Percentiles rank a stretch among this genome's conserved stretches.
phyloP scores from a whole-genome alignment of 1,140 invertebrate genomes.

The Heliconius eleuchia region DNA sequence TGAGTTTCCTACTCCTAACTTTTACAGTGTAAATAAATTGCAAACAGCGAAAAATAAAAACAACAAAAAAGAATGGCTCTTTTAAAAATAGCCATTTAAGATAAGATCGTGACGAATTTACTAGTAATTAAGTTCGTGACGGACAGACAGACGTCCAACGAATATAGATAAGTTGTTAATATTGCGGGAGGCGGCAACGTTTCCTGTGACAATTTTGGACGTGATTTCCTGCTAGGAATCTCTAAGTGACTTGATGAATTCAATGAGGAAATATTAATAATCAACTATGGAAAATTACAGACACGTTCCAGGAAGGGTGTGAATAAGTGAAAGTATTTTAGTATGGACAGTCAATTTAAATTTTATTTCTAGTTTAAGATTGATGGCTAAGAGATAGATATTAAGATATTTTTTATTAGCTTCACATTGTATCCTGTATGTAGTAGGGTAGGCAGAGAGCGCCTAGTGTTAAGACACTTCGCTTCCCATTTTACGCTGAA shows the following conservation, averaged over 20 bases:
- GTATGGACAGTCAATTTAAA: not conserved
- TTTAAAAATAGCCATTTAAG: not conserved
- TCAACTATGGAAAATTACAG: not conserved
- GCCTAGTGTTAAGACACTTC: too few relatives aligned
- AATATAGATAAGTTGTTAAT: slow-evolving; percentile 63
- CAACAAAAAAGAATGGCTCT: not conserved
- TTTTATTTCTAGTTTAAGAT: not conserved
- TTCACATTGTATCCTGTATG: too few relatives aligned
- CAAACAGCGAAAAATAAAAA: not conserved
- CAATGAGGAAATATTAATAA: slow-evolving; percentile 21
- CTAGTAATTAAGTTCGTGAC: slow-evolving; percentile 42
- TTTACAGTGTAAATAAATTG: too few relatives aligned
- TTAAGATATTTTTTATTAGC: too few relatives aligned
- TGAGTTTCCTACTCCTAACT: not conserved
- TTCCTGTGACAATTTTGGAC: slow-evolving; percentile 68
- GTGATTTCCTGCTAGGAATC: slow-evolving; percentile 62
- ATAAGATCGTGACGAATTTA: slow-evolving; percentile 22
- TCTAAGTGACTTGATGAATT: slow-evolving; percentile 28
- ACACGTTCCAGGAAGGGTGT: slow-evolving; percentile 10
- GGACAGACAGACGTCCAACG: slow-evolving; percentile 50
- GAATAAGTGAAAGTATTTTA: slow-evolving; percentile 1
- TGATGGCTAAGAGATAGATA: not conserved
- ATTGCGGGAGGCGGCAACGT: slow-evolving; percentile 38
- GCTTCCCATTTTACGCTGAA: too few relatives aligned
- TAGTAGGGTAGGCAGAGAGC: too few relatives aligned